These are phyloP conservation scores for Cephus nigrinus DNA, from an alignment of 2,888 invertebrate genomes.

Conservation along the genomic window DNA sequence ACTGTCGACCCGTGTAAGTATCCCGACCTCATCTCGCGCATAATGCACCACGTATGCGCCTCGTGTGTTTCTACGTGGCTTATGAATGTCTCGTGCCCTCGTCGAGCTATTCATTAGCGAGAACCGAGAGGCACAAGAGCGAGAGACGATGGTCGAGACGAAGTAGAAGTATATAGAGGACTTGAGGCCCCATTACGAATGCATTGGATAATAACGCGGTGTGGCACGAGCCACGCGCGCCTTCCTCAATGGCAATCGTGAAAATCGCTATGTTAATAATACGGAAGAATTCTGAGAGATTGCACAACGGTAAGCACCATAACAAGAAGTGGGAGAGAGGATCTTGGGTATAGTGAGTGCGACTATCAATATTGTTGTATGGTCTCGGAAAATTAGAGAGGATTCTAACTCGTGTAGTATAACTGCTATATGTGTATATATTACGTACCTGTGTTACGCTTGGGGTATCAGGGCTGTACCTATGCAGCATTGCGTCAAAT, in stretches of 20 bases:
- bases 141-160: neutral
- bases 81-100: constrained; percentile 35
- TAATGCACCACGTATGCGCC: constrained; percentile 7
- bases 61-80: constrained; percentile 32
- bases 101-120: constrained; percentile 35
- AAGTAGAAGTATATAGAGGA: neutral
- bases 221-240: constrained; percentile 25
- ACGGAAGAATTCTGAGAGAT: neutral
- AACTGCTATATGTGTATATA: constrained; percentile 7
- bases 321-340: constrained; percentile 30
- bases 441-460: neutral
- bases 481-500: constrained; percentile 57
- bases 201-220: constrained; percentile 55
- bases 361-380: constrained; percentile 18
- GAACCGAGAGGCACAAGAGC: neutral
- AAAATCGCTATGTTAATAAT: neutral
- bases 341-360: constrained; percentile 39
- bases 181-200: constrained; percentile 44
- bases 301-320: constrained; percentile 8
- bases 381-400: neutral
- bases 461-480: constrained; percentile 22
- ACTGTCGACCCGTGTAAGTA: neutral
- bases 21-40: neutral
- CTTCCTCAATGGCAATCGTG: neutral
- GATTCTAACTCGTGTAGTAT: neutral